phyloP scores from a whole-genome alignment of 2,797 vertebrate species.

The Glossophaga mutica region DNA sequence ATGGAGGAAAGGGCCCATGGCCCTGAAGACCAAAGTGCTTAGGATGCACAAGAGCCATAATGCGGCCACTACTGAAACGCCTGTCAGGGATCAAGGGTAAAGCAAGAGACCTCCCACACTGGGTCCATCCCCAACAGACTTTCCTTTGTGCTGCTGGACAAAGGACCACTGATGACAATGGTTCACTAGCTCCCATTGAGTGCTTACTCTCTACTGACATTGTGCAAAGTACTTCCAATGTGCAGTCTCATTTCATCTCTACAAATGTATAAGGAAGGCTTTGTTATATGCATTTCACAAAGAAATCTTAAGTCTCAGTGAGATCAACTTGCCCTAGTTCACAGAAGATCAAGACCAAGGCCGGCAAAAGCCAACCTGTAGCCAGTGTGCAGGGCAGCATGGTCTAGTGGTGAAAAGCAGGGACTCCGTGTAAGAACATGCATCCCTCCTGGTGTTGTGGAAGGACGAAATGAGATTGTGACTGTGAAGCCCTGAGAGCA shows the following conservation, averaged over 20 bases:
- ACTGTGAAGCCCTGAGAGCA: not conserved
- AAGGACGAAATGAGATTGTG: not conserved
- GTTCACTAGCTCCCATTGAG: not conserved
- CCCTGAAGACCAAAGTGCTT: not conserved
- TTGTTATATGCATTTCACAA: not conserved
- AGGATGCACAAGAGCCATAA: not conserved
- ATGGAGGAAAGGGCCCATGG: not conserved
- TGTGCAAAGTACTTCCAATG: not conserved
- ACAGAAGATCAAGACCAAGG: not conserved
- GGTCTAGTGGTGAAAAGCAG: not conserved
- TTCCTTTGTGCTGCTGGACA: not conserved
- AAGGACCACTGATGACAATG: too few relatives aligned
- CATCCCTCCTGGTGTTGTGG: too few relatives aligned
- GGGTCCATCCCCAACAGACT: not conserved
- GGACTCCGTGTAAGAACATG: not conserved
- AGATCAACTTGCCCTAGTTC: not conserved
- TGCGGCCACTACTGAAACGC: not conserved
- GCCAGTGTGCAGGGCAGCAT: not conserved
- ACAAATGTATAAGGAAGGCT: not conserved
- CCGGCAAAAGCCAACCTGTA: not conserved
- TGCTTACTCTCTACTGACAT: too few relatives aligned
- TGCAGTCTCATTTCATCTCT: not conserved
- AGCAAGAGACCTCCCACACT: not conserved
- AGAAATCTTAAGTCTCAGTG: not conserved
- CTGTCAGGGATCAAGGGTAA: not conserved